These are phyloP conservation scores for Bombus soroeensis DNA, from an alignment of 1,140 invertebrate species.

Conservation along the genomic window DNA sequence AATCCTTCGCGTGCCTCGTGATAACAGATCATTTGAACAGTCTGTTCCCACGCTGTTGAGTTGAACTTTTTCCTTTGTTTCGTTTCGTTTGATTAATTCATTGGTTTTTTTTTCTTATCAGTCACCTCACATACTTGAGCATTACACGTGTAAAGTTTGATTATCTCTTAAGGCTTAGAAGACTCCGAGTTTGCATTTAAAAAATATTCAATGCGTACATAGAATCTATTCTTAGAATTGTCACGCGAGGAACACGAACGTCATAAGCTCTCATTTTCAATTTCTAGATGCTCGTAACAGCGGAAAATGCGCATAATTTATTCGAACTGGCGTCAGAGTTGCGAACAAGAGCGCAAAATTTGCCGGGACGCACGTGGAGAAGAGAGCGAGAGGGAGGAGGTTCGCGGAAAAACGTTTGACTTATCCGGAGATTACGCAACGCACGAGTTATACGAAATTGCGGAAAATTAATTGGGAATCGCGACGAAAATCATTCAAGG, in stretches of 20 bases:
- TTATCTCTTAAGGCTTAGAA: no score
- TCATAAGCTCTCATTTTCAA: no score
- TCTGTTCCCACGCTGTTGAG: background rate
- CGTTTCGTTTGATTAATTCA: background rate
- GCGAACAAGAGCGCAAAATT: background rate
- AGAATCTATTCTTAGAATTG: no score
- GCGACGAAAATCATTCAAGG: slow-evolving; percentile 31
- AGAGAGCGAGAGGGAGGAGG: background rate
- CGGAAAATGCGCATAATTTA: background rate
- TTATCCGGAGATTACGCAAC: background rate
- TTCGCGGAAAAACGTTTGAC: background rate
- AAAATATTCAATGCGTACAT: no score
- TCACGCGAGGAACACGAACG: no score
- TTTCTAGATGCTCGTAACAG: no score
- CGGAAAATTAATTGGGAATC: slow-evolving; percentile 15
- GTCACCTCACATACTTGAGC: background rate
- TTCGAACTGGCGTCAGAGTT: background rate
- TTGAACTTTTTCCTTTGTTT: background rate
- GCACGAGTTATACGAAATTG: background rate
- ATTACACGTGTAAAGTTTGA: no score
- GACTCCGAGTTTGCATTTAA: no score
- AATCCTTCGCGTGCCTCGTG: slow-evolving; percentile 2
- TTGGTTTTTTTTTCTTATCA: background rate
- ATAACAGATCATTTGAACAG: slow-evolving; percentile 1
- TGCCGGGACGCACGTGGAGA: background rate